Conservation (phyloP, 2,113 vertebrate genomes). For the Macrotis lagotis region DNA sequence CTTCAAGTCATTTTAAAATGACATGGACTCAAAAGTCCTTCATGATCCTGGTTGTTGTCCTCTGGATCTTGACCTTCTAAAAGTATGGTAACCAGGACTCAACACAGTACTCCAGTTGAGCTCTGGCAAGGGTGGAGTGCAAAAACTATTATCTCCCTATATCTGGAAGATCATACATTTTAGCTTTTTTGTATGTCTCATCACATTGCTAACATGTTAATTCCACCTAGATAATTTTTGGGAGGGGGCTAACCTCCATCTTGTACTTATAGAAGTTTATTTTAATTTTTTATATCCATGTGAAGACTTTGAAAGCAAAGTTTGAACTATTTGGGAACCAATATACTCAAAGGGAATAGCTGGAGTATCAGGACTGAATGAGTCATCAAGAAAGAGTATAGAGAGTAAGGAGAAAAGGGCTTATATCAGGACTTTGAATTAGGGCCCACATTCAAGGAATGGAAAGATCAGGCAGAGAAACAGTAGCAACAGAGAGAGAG, state of each 20-base stretch:
- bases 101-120: neutral
- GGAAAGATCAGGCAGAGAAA: constrained; percentile 12
- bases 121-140: neutral
- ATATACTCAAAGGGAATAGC: neutral
- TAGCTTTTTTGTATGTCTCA: neutral
- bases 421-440: neutral
- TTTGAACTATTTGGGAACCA: neutral
- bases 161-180: neutral
- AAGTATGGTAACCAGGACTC: neutral
- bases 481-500: constrained; percentile 3
- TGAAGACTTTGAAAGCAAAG: neutral
- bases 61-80: neutral
- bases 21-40: neutral
- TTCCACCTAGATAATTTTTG: neutral
- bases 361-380: neutral
- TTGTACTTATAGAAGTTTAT: neutral
- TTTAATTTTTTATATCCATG: neutral
- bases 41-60: neutral
- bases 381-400: constrained; percentile 13
- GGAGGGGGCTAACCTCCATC: neutral
- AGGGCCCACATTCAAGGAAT: neutral
- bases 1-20: neutral
- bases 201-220: neutral
- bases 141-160: neutral
- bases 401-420: neutral